Evolutionary conservation across 2,888 invertebrate species (phyloP), one percentile per base, ranked within the genome.

Genomic region (Ophion ventricosus): DNA sequence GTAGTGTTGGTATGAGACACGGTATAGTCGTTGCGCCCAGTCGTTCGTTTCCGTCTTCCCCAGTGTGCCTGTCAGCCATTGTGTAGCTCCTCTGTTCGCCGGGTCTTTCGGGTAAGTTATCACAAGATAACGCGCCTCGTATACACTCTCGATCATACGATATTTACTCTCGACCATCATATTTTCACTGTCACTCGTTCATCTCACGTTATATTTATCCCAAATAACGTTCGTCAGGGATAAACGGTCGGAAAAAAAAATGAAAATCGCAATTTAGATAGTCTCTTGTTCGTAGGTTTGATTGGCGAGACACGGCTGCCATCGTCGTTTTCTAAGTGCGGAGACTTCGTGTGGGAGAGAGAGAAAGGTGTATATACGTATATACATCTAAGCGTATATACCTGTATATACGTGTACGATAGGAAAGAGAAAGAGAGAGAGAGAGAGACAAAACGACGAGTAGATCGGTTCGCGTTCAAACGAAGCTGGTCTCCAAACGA

Each of bases 51-150:
- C 93, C 93, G 92, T 92, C 92, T 91, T 90, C 88, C 88, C 87
- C 90, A 90, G 90, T 89, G 89, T 29, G 63, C 74, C 90, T 91
- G 92, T 91, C 92, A 91, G 93, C 92, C 92, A 93, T 93, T 92
- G 90, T 91, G 90, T 85, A 89, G 90, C 89, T 91, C 90, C 89
- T 91, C 91, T 90, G 92, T 92, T 90, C 89, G 90, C 92, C 92
- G 92, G 92, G 92, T 92, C 89, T 88, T 87, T 86, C 86, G 78
- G 88, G 90, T 90, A 89, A 90, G 90, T 87, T 81, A 76, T 77
- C 64, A 59, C 79, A 61, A 67, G 49, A 80, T 26, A 59, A 54
- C 43, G n/a, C 49, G 25, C 49, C 8, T 7, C 57, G 26, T 57
- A 23, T n/a, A 4, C 25, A n/a, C 23, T 54, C 14, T 11, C 40